These are phyloP conservation scores for Neomorphus geoffroyi DNA, from an alignment of 2,797 vertebrate species.

Conservation along the genomic window DNA sequence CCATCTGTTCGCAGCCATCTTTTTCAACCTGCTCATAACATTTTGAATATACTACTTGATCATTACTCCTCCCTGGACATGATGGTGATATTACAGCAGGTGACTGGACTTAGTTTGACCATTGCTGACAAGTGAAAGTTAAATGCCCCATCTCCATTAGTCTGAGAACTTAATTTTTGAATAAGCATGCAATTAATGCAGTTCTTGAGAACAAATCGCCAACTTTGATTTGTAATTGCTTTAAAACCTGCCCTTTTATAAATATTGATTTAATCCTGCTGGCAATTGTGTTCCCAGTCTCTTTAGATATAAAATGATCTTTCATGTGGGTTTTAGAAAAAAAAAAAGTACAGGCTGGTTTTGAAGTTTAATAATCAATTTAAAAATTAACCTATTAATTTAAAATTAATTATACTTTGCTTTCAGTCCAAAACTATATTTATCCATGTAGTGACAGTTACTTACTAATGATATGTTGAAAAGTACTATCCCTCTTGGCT, in stretches of 20 bases:
- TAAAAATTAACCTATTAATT: not conserved
- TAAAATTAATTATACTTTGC: not conserved
- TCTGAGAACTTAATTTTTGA: not conserved
- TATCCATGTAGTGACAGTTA: not conserved
- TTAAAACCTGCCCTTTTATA: not conserved
- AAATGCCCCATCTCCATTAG: accelerated
- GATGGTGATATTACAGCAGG: not conserved
- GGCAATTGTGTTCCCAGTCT: not conserved
- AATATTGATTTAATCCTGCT: not conserved
- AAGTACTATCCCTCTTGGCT: not conserved
- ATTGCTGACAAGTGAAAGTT: not conserved
- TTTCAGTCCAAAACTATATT: not conserved
- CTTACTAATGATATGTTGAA: not conserved
- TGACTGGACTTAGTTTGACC: not conserved
- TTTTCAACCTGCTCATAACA: not conserved
- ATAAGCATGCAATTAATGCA: not conserved
- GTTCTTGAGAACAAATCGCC: not conserved
- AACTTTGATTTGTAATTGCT: not conserved
- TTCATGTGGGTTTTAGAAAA: not conserved
- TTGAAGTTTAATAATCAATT: not conserved
- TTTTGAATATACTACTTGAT: not conserved
- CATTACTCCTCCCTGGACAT: not conserved
- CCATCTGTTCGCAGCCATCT: not conserved
- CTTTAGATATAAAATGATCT: not conserved
- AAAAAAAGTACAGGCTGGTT: not conserved